A percentile compares a stretch with the other conserved stretches of the same genome.
Evolutionary conservation across 2,113 vertebrate species (phyloP).

Genomic region (Fulmarus glacialis): DNA sequence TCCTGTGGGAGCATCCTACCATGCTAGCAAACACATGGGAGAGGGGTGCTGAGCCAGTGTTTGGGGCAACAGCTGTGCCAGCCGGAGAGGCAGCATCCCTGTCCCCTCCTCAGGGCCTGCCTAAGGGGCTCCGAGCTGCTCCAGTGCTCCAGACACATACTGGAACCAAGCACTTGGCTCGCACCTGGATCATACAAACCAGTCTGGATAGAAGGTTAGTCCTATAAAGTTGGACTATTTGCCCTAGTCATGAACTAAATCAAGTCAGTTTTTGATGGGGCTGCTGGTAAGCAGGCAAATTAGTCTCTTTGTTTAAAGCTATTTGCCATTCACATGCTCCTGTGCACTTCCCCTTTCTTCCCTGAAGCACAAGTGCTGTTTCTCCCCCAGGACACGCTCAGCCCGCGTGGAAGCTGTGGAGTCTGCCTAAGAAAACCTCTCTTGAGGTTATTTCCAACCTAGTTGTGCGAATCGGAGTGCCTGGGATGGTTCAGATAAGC

Average conservation of each 20-base stretch:
- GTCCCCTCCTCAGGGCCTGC: background rate
- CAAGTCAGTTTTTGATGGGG: background rate
- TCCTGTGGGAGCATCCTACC: background rate
- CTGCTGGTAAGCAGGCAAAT: background rate
- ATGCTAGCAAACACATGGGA: background rate
- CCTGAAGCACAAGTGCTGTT: background rate
- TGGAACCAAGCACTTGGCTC: background rate
- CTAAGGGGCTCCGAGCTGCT: background rate
- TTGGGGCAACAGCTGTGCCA: background rate
- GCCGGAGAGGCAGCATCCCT: background rate
- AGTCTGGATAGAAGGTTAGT: background rate
- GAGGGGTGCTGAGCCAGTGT: background rate
- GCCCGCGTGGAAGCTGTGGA: background rate
- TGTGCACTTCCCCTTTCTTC: background rate
- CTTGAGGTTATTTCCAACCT: background rate
- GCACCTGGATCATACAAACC: background rate
- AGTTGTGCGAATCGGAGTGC: background rate
- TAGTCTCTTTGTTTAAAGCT: background rate
- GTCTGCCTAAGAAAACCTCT: background rate
- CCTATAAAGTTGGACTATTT: background rate
- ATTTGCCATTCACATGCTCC: background rate
- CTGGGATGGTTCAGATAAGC: constrained; percentile 18
- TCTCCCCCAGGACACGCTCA: background rate
- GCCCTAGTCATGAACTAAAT: background rate
- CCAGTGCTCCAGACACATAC: background rate